Evolutionary conservation across 1,140 invertebrate genomes (phyloP).

Genomic region (Trachymyrmex cornetzi): DNA sequence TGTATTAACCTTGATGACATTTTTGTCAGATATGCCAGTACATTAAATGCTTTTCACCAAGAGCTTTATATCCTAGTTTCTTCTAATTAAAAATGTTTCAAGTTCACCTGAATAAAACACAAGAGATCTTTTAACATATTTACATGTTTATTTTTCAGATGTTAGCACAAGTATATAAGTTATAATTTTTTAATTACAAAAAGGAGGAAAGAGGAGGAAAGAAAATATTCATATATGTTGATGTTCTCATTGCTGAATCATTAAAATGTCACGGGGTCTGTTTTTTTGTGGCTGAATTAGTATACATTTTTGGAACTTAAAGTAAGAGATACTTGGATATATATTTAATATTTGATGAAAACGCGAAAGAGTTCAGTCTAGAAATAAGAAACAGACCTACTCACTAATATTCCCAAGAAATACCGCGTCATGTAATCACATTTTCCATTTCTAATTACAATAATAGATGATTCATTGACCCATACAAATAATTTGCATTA

Average conservation of each 20-base stretch:
- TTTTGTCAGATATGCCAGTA: conserved; percentile 28
- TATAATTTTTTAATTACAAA: background rate
- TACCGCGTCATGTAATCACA: background rate
- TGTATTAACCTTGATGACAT: conserved; percentile 26
- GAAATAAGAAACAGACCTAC: background rate
- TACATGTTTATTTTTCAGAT: background rate
- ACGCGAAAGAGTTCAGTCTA: too few species aligned
- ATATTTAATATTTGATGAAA: too few species aligned
- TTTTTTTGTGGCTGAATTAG: too few species aligned
- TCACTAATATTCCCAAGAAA: conserved; percentile 33
- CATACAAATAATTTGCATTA: background rate
- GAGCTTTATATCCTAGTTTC: background rate
- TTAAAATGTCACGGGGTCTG: background rate
- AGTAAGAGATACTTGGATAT: too few species aligned
- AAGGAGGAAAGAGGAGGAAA: background rate
- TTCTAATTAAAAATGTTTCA: background rate
- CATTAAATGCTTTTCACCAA: conserved; percentile 11
- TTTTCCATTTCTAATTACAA: background rate
- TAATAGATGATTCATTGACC: background rate
- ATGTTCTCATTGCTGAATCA: background rate
- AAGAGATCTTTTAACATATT: background rate
- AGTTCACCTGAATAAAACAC: conserved; percentile 14
- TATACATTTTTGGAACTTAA: too few species aligned
- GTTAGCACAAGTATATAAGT: background rate
- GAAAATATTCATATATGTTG: background rate